Percentiles rank a stretch among this genome's conserved stretches.
These are phyloP conservation scores for Uria aalge DNA, from an alignment of 2,113 vertebrate genomes.

Conservation along the genomic window DNA sequence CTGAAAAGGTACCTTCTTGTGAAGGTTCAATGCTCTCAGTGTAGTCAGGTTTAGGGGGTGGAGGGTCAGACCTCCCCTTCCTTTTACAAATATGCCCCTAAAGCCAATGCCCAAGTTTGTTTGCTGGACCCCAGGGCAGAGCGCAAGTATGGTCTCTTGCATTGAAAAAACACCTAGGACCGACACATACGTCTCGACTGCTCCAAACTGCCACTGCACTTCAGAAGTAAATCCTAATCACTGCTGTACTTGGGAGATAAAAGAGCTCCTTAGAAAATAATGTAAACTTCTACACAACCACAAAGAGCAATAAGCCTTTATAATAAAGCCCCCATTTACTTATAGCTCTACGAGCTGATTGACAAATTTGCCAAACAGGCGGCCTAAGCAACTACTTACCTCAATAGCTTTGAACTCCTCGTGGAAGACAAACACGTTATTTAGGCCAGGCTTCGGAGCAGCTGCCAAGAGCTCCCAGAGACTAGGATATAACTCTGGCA, in stretches of 20 bases:
- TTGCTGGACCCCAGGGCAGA: background rate
- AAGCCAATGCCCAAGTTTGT: background rate
- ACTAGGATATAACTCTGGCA: background rate
- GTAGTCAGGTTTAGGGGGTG: background rate
- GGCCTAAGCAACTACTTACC: constrained; percentile 7
- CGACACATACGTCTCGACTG: accelerated
- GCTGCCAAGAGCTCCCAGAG: constrained; percentile 36
- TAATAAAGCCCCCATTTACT: background rate
- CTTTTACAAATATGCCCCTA: background rate
- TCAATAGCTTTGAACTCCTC: constrained; percentile 6
- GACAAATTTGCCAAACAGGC: constrained; percentile 27
- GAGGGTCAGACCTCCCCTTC: accelerated
- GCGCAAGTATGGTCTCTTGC: accelerated
- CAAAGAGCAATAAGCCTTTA: background rate
- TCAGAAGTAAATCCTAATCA: background rate
- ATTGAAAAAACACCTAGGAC: background rate
- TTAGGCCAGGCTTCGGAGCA: background rate
- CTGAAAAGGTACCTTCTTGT: background rate
- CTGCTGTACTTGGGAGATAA: background rate
- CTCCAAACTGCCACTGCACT: background rate
- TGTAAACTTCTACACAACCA: background rate
- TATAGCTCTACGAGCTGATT: background rate
- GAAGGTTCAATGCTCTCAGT: background rate
- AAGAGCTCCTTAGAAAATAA: background rate
- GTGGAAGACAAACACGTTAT: background rate